Percentiles rank a stretch among this genome's conserved stretches.
phyloP scores from a whole-genome alignment of 2,888 invertebrate species.

The Abscondita cerata region DNA sequence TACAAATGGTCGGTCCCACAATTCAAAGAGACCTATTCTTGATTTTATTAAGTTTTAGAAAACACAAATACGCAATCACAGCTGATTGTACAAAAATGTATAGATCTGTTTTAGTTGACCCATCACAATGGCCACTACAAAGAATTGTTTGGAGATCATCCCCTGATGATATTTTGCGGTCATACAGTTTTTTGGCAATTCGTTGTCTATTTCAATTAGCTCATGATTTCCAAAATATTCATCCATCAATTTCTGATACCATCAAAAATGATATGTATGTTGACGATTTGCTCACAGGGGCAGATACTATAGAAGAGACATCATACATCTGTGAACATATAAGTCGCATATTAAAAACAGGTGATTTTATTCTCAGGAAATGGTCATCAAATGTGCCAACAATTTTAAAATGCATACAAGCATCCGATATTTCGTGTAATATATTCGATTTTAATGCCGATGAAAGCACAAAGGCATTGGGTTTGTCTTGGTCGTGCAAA shows the following conservation, averaged over 20 bases:
- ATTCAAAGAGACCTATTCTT: no score
- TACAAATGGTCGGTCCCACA: no score
- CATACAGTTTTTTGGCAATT: constrained; percentile 1
- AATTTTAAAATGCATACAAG: background rate
- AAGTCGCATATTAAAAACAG: no score
- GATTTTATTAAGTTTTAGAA: no score
- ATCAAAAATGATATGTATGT: constrained; percentile 20
- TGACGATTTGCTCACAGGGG: constrained; percentile 23
- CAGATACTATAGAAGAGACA: constrained; percentile 6
- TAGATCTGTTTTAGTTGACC: constrained; percentile 25
- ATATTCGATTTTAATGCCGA: no score
- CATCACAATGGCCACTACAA: constrained; percentile 24
- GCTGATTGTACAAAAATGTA: constrained; percentile 10
- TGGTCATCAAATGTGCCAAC: constrained; percentile 20
- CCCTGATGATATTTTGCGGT: no score
- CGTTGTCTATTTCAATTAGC: background rate
- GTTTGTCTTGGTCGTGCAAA: constrained; percentile 20
- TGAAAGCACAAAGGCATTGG: constrained; percentile 19
- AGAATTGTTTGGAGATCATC: constrained; percentile 32
- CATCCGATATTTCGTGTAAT: no score
- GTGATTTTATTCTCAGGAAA: constrained; percentile 15
- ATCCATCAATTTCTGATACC: constrained; percentile 5
- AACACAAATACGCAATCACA: no score
- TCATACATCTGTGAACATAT: background rate
- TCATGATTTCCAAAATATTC: background rate